Evolutionary conservation across 2,113 vertebrate species (phyloP).

Genomic region (Mesitornis unicolor): DNA sequence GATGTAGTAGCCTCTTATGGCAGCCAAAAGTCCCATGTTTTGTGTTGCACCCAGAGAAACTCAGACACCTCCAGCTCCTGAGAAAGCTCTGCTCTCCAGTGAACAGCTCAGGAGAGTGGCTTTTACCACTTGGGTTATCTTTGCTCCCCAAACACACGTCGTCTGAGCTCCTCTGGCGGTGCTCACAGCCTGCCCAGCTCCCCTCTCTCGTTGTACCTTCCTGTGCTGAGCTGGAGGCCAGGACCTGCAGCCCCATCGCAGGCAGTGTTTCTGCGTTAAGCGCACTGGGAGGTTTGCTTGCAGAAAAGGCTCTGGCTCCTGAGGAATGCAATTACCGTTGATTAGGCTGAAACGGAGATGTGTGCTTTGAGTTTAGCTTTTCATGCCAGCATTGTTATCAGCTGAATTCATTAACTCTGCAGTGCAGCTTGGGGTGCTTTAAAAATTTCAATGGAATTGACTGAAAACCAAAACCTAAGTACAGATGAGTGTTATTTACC

Average conservation of each 20-base stretch:
- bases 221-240: neutral
- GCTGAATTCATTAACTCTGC: neutral
- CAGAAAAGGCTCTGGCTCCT: neutral
- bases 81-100: neutral
- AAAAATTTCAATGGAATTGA: slow-evolving; percentile 13
- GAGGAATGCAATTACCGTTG: neutral
- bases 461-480: neutral
- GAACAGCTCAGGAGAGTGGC: neutral
- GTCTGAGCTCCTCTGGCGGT: neutral
- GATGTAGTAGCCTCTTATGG: neutral
- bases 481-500: neutral
- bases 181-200: neutral
- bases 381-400: neutral
- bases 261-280: rapidly evolving
- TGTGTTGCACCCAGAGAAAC: neutral
- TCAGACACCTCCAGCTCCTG: neutral
- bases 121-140: rapidly evolving
- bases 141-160: rapidly evolving
- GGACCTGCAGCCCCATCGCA: too few relatives aligned
- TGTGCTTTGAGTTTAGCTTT: neutral
- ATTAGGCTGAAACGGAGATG: neutral
- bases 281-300: rapidly evolving
- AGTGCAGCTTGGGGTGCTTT: neutral
- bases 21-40: neutral
- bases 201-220: rapidly evolving